Evolutionary conservation across 2,797 vertebrate species (phyloP).

Genomic region (Tadarida brasiliensis): DNA sequence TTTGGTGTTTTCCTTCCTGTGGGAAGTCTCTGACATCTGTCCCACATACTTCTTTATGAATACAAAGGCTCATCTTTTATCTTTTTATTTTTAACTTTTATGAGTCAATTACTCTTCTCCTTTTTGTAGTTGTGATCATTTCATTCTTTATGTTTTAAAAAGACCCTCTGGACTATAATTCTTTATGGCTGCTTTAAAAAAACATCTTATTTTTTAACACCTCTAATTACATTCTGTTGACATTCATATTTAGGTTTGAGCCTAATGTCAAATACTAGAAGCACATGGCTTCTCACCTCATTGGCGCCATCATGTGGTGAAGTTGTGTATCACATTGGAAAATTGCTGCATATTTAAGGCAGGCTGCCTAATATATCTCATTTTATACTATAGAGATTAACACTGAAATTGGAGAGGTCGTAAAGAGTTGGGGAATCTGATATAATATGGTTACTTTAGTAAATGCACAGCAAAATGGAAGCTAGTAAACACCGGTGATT

Average conservation of each 20-base stretch:
- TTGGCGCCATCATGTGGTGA: slow-evolving; percentile 73
- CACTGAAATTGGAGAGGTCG: background rate
- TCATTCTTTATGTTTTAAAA: slow-evolving; percentile 53
- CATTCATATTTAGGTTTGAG: slow-evolving; percentile 30
- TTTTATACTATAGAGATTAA: background rate
- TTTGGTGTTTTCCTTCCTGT: slow-evolving; percentile 78
- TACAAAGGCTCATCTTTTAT: slow-evolving; percentile 69
- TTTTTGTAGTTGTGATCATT: slow-evolving; percentile 41
- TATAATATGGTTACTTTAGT: background rate
- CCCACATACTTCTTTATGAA: slow-evolving; percentile 66
- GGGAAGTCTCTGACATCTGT: slow-evolving; percentile 77
- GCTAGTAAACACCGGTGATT: background rate
- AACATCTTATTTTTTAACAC: slow-evolving; percentile 26
- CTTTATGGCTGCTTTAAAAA: background rate
- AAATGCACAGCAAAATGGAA: background rate
- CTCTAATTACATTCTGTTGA: slow-evolving; percentile 59
- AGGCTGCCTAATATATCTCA: background rate
- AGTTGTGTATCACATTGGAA: background rate
- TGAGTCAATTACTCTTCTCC: slow-evolving; percentile 58
- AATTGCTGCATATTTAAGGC: background rate
- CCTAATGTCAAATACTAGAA: background rate
- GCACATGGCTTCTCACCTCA: slow-evolving; percentile 40
- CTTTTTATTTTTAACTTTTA: slow-evolving; percentile 75
- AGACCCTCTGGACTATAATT: slow-evolving; percentile 21
- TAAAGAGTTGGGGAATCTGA: background rate